Conservation (phyloP, 1,140 invertebrate species). For the Hermetia illucens region DNA sequence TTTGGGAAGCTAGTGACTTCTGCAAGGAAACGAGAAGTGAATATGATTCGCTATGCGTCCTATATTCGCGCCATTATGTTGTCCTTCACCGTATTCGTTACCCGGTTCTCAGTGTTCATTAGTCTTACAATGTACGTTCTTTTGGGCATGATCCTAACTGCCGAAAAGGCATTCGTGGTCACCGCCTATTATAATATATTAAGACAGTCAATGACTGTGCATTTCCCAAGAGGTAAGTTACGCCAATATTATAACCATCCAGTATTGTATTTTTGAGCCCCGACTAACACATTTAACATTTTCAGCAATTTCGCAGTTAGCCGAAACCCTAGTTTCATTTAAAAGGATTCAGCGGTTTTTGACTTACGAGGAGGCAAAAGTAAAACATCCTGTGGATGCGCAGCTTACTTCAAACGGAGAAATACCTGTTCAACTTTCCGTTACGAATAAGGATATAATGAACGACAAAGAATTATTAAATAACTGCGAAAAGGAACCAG, state of each 20-base stretch:
- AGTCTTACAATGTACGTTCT: constrained; percentile 42
- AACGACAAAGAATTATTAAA: constrained; percentile 9
- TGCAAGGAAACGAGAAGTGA: constrained; percentile 34
- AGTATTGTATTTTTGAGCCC: too few relatives aligned
- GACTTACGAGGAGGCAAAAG: constrained; percentile 44
- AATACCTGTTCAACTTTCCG: too few relatives aligned
- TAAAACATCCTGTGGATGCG: neutral
- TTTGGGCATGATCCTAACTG: constrained; percentile 31
- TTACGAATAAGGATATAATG: too few relatives aligned
- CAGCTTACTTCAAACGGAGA: too few relatives aligned
- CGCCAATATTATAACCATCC: constrained; percentile 10
- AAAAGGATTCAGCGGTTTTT: constrained; percentile 53
- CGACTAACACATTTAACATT: neutral
- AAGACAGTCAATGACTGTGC: constrained; percentile 38
- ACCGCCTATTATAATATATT: constrained; percentile 39
- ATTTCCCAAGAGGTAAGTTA: too few relatives aligned
- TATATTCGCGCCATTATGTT: constrained; percentile 42
- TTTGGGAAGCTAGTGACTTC: constrained; percentile 50
- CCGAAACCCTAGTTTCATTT: constrained; percentile 52
- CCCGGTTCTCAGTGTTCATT: constrained; percentile 46
- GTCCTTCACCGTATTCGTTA: constrained; percentile 38
- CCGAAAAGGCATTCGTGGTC: constrained; percentile 40
- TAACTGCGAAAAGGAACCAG: constrained; percentile 8
- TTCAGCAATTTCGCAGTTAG: constrained; percentile 41
- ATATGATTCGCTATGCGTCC: constrained; percentile 10